Evolutionary conservation across 2,797 vertebrate species (phyloP).

Genomic region (Balearica regulorum): DNA sequence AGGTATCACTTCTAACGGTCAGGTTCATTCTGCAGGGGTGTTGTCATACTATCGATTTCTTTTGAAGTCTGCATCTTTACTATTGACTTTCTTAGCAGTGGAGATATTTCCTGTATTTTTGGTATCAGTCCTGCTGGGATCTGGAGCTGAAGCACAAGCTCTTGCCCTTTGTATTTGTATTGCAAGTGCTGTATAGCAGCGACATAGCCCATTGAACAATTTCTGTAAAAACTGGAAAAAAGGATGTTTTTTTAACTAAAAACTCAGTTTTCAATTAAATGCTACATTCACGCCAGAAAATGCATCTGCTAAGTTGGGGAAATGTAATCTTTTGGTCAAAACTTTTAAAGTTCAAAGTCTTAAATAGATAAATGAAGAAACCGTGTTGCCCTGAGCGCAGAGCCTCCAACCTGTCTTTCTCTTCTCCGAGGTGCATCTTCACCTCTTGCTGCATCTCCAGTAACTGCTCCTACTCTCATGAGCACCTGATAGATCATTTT

Average conservation of each 20-base stretch:
- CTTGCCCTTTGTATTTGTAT: neutral
- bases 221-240: neutral
- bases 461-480: neutral
- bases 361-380: neutral
- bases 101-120: slow-evolving; percentile 35
- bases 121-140: neutral
- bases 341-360: neutral
- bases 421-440: neutral
- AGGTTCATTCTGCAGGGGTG: neutral
- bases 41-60: slow-evolving; percentile 52
- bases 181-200: neutral
- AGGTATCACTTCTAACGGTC: neutral
- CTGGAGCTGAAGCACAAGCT: neutral
- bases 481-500: neutral
- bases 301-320: neutral
- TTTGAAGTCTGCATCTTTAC: slow-evolving; percentile 39
- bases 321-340: neutral
- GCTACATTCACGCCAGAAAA: neutral
- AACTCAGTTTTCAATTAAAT: neutral
- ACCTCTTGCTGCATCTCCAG: neutral
- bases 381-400: neutral
- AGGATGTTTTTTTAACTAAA: neutral
- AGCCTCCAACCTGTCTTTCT: neutral
- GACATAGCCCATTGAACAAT: neutral
- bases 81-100: slow-evolving; percentile 42